phyloP scores from a whole-genome alignment of 2,797 vertebrate genomes.

The Syncerus caffer region DNA sequence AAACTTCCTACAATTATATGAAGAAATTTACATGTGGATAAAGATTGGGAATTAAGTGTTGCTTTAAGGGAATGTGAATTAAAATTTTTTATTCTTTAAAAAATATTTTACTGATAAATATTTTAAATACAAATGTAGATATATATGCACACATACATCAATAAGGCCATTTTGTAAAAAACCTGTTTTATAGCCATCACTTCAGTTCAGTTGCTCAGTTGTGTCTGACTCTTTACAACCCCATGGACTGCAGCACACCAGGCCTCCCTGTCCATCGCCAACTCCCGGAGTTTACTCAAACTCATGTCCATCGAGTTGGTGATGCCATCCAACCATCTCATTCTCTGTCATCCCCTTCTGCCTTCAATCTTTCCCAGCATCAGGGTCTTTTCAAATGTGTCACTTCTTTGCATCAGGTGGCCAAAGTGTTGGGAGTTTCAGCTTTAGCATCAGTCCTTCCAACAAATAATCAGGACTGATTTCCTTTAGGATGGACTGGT shows the following conservation, averaged over 20 bases:
- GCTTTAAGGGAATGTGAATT: neutral
- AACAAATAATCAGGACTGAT: neutral
- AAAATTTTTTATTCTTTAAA: neutral
- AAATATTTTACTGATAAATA: neutral
- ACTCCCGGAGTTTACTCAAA: neutral
- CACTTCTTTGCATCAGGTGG: neutral
- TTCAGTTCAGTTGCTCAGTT: neutral
- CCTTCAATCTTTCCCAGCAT: neutral
- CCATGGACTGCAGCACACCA: neutral
- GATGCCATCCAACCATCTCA: neutral
- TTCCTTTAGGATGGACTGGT: neutral
- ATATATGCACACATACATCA: neutral
- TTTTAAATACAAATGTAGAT: neutral
- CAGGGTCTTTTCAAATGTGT: neutral
- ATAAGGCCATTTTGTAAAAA: neutral
- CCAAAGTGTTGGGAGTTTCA: neutral
- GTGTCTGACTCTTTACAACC: neutral
- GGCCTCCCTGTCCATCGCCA: neutral
- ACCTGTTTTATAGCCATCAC: neutral
- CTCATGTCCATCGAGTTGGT: neutral
- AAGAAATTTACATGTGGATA: neutral
- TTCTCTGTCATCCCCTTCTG: neutral
- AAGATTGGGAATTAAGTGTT: neutral
- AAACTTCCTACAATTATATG: neutral
- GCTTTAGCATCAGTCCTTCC: neutral